Evolutionary conservation across 2,797 vertebrate species (phyloP).

Genomic region (Myotis planiceps): DNA sequence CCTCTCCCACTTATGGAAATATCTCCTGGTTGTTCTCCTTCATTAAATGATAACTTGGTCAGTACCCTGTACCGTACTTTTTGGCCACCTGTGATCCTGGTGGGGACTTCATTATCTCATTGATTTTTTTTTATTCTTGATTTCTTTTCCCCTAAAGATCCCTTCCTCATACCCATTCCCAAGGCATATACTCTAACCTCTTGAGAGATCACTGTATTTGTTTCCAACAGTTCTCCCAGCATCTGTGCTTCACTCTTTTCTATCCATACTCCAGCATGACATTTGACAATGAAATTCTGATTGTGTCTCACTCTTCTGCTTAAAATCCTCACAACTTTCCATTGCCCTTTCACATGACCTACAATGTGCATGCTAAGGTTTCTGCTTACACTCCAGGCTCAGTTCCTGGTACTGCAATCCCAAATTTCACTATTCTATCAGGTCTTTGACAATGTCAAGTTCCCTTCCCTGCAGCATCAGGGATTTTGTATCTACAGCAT

Average conservation of each 20-base stretch:
- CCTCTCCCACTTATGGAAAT: background rate
- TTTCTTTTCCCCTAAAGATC: background rate
- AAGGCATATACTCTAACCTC: background rate
- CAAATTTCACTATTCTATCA: background rate
- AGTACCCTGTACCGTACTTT: background rate
- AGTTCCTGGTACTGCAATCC: background rate
- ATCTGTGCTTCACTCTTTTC: background rate
- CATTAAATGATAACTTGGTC: background rate
- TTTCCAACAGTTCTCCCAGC: background rate
- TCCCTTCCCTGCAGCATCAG: background rate
- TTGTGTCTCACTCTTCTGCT: background rate
- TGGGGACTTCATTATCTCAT: background rate
- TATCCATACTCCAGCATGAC: background rate
- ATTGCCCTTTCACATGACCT: background rate
- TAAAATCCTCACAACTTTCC: background rate
- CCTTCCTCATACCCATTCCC: background rate
- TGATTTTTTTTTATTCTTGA: conserved; percentile 11
- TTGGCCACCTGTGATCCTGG: background rate
- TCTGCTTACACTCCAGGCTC: background rate
- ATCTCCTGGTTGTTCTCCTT: background rate
- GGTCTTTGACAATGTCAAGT: background rate
- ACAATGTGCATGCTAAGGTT: background rate
- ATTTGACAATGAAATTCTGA: background rate
- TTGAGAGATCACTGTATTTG: background rate
- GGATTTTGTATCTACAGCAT: background rate